These are phyloP conservation scores for Drosophila simulans DNA, from an alignment of 1,140 invertebrate genomes.

Conservation along the genomic window DNA sequence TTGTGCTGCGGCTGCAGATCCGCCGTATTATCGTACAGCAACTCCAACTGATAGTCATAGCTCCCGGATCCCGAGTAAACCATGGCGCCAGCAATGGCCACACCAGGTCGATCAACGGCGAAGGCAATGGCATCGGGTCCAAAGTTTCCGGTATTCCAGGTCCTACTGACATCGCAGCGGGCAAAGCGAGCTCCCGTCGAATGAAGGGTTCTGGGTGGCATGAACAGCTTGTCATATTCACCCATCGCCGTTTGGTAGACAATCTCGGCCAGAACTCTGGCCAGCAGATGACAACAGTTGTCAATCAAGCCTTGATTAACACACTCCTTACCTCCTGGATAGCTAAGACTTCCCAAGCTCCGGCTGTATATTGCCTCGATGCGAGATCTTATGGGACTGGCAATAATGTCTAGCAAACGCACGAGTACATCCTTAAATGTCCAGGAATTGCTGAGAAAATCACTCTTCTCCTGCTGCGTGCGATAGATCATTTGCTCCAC, in stretches of 20 bases:
- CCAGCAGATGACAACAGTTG: slow-evolving; percentile 94
- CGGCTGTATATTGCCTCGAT: slow-evolving; percentile 84
- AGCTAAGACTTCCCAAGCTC: slow-evolving; percentile 53
- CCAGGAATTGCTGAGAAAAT: slow-evolving; percentile 86
- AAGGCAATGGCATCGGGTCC: slow-evolving; percentile 98
- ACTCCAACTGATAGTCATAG: slow-evolving; percentile 96
- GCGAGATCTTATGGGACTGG: slow-evolving; percentile 89
- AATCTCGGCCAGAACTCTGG: slow-evolving; percentile 94
- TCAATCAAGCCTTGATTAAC: slow-evolving; percentile 87
- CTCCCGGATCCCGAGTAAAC: slow-evolving; percentile 95
- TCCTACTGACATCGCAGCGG: slow-evolving; percentile 93
- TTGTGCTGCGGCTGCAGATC: slow-evolving; percentile 85
- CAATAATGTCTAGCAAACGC: slow-evolving; percentile 91
- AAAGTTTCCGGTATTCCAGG: slow-evolving; percentile 98
- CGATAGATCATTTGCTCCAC: slow-evolving; percentile 93
- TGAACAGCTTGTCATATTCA: slow-evolving; percentile 86
- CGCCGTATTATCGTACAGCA: slow-evolving; percentile 90
- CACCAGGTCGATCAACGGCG: slow-evolving; percentile 94
- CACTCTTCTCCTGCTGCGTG: slow-evolving; percentile 87
- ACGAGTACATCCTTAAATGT: slow-evolving; percentile 94
- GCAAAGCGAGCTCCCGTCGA: slow-evolving; percentile 96
- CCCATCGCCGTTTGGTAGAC: slow-evolving; percentile 88
- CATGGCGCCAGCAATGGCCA: slow-evolving; percentile 93
- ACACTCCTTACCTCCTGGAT: slow-evolving; percentile 50
- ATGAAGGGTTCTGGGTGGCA: slow-evolving; percentile 88